phyloP scores from a whole-genome alignment of 1,140 invertebrate species.

The Lutraria rhynchaena region DNA sequence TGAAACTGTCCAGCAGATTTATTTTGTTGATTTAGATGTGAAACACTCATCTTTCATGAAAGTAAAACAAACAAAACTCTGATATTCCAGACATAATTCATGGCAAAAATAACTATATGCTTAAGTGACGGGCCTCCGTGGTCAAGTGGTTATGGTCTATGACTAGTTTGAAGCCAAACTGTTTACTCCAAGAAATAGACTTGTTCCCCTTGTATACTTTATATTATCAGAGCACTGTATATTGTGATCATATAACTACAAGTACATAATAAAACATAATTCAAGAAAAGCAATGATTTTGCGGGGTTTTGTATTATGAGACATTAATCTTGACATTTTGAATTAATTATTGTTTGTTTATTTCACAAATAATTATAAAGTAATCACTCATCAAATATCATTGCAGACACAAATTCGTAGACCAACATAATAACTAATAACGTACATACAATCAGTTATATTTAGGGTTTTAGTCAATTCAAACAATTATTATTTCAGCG shows the following conservation, averaged over 20 bases:
- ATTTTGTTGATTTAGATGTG: slow-evolving; percentile 61
- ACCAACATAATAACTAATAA: no score
- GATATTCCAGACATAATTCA: no score
- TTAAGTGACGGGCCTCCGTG: no score
- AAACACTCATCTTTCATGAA: slow-evolving; percentile 2
- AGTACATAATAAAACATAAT: no score
- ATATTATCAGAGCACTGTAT: no score
- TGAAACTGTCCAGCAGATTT: slow-evolving; percentile 85
- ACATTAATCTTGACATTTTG: background rate
- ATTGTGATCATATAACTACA: no score
- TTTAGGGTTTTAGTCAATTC: background rate
- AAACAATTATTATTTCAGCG: background rate
- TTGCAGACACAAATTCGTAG: background rate
- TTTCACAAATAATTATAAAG: no score
- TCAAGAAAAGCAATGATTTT: no score
- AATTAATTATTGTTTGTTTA: background rate
- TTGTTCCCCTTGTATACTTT: no score
- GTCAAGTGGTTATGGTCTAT: no score
- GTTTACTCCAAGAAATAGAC: background rate
- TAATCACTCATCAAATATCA: background rate
- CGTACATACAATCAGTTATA: background rate
- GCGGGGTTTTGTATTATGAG: background rate
- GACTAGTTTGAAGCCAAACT: slow-evolving; percentile 10
- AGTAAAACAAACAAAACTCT: no score
- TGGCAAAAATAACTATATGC: no score